These are phyloP conservation scores for Drosophila phalerata DNA, from an alignment of 2,888 invertebrate species.

Conservation along the genomic window DNA sequence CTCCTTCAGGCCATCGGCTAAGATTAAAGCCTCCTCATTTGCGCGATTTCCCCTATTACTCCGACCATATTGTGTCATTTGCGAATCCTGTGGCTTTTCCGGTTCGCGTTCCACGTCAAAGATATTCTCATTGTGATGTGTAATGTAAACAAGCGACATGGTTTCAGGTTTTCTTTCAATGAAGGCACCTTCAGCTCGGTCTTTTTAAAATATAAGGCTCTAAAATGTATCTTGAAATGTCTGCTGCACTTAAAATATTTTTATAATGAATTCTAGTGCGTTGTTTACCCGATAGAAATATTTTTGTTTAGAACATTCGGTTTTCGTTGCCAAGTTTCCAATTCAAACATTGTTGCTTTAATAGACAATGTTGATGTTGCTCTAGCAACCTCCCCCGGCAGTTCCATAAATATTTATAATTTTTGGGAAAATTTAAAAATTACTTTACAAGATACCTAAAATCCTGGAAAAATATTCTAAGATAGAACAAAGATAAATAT, in stretches of 20 bases:
- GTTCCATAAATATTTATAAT: neutral
- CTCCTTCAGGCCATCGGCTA: neutral
- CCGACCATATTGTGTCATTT: slow-evolving; percentile 7
- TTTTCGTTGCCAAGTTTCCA: slow-evolving; percentile 40
- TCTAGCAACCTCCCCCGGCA: slow-evolving; percentile 21
- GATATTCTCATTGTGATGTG: slow-evolving; percentile 89
- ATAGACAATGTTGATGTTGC: slow-evolving; percentile 23
- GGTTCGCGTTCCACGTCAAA: slow-evolving; percentile 85
- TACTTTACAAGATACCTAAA: too few species aligned
- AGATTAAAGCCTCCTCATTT: too few species aligned
- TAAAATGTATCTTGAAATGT: slow-evolving; percentile 35
- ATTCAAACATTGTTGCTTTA: slow-evolving; percentile 29
- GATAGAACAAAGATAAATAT: too few species aligned
- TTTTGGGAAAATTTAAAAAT: neutral
- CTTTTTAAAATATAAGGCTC: slow-evolving; percentile 16
- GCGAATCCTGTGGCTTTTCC: slow-evolving; percentile 19
- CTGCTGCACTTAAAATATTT: slow-evolving; percentile 28
- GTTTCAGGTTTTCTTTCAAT: neutral
- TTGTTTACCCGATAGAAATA: slow-evolving; percentile 14
- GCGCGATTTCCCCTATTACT: neutral
- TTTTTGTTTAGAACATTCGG: slow-evolving; percentile 17
- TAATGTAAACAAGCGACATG: slow-evolving; percentile 89
- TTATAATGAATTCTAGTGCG: neutral
- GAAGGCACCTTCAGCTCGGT: neutral
- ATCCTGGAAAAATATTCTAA: too few species aligned